These are phyloP conservation scores for Lineus longissimus DNA, from an alignment of 1,140 invertebrate species.

Conservation along the genomic window DNA sequence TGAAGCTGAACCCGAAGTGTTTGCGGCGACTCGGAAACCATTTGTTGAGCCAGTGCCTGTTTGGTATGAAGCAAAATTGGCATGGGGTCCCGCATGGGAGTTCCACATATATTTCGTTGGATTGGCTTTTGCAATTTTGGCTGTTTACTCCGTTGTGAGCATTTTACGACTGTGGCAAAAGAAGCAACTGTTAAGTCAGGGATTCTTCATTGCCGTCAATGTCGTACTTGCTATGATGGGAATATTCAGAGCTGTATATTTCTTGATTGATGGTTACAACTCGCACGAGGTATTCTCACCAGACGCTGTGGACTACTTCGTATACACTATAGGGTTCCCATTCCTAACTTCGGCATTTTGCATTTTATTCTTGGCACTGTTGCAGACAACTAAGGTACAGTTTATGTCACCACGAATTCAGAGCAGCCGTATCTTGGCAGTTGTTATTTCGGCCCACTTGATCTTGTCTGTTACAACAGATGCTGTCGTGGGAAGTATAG, in stretches of 20 bases:
- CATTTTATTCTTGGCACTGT: constrained; percentile 76
- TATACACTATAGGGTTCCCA: constrained; percentile 62
- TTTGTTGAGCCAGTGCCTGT: constrained; percentile 31
- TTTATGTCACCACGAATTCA: constrained; percentile 52
- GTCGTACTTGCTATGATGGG: constrained; percentile 75
- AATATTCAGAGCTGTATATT: constrained; percentile 74
- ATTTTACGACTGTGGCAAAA: constrained; percentile 39
- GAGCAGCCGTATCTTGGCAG: constrained; percentile 68
- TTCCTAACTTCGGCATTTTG: constrained; percentile 80
- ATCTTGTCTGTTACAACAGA: constrained; percentile 74
- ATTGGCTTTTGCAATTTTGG: constrained; percentile 74
- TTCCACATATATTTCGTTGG: constrained; percentile 82
- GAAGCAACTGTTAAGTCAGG: constrained; percentile 46
- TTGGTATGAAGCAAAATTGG: constrained; percentile 36
- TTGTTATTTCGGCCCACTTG: constrained; percentile 73
- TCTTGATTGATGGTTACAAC: constrained; percentile 87
- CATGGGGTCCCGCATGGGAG: constrained; percentile 74
- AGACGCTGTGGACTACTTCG: constrained; percentile 69
- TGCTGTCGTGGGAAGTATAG: constrained; percentile 60
- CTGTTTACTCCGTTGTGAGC: constrained; percentile 67
- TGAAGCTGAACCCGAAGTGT: neutral
- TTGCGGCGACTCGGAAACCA: neutral
- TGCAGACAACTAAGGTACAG: constrained; percentile 63
- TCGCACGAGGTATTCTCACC: constrained; percentile 70
- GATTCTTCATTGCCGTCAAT: constrained; percentile 80